Conservation (phyloP, 2,888 invertebrate species). For the Epistrophe grossulariae region DNA sequence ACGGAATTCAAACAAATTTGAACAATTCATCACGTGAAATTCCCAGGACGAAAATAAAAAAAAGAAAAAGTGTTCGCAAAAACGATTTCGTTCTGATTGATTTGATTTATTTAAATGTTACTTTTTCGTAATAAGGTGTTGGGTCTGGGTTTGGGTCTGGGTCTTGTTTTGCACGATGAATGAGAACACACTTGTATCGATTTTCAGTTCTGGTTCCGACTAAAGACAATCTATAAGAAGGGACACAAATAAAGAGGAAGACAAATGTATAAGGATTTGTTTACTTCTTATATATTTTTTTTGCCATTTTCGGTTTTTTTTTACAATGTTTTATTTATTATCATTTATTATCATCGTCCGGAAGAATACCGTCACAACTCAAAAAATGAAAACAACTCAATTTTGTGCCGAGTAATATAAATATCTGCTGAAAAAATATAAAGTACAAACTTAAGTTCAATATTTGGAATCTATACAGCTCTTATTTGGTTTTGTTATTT, state of each 20-base stretch:
- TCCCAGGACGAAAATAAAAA: conserved; percentile 69
- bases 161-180: conserved; percentile 1
- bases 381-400: no score
- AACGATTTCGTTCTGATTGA: conserved; percentile 73
- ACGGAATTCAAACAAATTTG: conserved; percentile 68
- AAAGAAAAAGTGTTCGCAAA: conserved; percentile 50
- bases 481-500: no score
- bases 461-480: no score
- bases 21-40: conserved; percentile 72
- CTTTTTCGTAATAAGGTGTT: conserved; percentile 66
- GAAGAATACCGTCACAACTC: no score
- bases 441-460: no score
- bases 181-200: conserved; percentile 17
- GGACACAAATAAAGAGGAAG: not conserved
- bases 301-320: not conserved
- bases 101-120: conserved; percentile 75
- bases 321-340: no score
- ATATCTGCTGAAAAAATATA: no score
- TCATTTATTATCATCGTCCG: no score
- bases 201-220: conserved; percentile 11
- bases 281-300: not conserved
- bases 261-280: conserved; percentile 5
- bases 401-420: no score
- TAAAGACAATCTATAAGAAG: not conserved
- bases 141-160: not conserved